phyloP scores from a whole-genome alignment of 2,888 invertebrate genomes.

The Anticlea derivata region DNA sequence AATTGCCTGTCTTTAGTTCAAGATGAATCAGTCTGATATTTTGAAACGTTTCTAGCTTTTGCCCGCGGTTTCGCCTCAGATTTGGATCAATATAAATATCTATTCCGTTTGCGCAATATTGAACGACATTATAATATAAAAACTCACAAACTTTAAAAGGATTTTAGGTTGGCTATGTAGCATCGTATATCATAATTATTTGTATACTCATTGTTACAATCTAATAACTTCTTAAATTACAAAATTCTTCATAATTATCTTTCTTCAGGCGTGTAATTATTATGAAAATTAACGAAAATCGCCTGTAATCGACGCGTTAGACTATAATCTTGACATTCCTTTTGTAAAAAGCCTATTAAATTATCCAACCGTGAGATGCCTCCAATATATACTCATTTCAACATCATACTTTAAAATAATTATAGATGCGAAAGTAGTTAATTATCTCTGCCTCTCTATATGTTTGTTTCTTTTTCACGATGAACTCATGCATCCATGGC shows the following conservation, averaged over 20 bases:
- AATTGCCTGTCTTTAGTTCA: too few species aligned
- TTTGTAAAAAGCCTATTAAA: slow-evolving; percentile 19
- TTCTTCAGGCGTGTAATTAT: slow-evolving; percentile 5
- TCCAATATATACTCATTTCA: neutral
- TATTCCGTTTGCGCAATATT: too few species aligned
- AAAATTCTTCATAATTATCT: slow-evolving; percentile 8
- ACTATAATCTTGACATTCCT: slow-evolving; percentile 21
- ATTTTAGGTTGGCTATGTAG: too few species aligned
- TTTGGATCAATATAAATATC: too few species aligned
- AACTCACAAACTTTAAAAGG: too few species aligned
- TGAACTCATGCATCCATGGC: too few species aligned
- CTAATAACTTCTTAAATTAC: slow-evolving; percentile 6
- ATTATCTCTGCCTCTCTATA: too few species aligned
- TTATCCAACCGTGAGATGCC: slow-evolving; percentile 10
- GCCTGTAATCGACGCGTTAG: slow-evolving; percentile 1
- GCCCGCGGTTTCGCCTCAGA: too few species aligned
- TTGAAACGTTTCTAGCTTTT: neutral
- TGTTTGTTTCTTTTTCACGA: too few species aligned
- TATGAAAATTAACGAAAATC: slow-evolving; percentile 9
- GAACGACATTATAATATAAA: too few species aligned
- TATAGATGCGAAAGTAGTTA: too few species aligned
- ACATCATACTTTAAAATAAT: neutral
- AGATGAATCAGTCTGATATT: neutral
- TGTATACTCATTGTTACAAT: slow-evolving; percentile 4
- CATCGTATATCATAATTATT: neutral